Evolutionary conservation across 2,888 invertebrate species (phyloP).

Genomic region (Eupithecia exiguata): DNA sequence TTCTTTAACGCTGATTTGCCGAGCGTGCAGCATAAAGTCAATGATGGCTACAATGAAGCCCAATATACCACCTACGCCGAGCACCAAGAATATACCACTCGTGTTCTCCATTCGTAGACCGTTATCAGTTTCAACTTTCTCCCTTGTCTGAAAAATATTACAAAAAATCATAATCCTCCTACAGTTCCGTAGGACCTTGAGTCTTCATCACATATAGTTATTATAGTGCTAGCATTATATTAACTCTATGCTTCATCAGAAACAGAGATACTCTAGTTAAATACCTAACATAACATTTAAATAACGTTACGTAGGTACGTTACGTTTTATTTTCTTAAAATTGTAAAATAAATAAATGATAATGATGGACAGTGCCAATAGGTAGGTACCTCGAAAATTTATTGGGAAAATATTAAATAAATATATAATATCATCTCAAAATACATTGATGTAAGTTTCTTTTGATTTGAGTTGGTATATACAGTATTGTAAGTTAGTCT

Average conservation of each 20-base stretch:
- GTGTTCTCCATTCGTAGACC: conserved; percentile 93
- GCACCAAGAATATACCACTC: conserved; percentile 95
- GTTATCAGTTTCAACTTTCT: conserved; percentile 72
- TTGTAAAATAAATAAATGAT: too few species aligned
- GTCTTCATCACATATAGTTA: neutral
- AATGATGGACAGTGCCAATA: neutral
- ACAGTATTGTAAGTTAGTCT: neutral
- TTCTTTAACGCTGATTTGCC: conserved; percentile 89
- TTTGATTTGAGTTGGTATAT: neutral
- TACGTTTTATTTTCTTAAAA: too few species aligned
- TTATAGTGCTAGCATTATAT: too few species aligned
- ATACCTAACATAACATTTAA: too few species aligned
- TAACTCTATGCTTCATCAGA: too few species aligned
- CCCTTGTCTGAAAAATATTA: conserved; percentile 41
- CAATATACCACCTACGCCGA: conserved; percentile 88
- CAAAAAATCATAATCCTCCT: neutral
- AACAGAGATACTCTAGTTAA: neutral
- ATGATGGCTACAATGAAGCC: conserved; percentile 90
- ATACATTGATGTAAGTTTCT: neutral
- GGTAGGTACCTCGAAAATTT: too few species aligned
- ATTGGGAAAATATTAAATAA: too few species aligned
- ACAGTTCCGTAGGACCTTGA: neutral
- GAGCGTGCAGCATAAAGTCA: conserved; percentile 94
- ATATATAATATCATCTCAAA: neutral
- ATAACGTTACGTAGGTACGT: too few species aligned